Conservation (phyloP, 2,888 invertebrate genomes). For the Papilio gigon region DNA sequence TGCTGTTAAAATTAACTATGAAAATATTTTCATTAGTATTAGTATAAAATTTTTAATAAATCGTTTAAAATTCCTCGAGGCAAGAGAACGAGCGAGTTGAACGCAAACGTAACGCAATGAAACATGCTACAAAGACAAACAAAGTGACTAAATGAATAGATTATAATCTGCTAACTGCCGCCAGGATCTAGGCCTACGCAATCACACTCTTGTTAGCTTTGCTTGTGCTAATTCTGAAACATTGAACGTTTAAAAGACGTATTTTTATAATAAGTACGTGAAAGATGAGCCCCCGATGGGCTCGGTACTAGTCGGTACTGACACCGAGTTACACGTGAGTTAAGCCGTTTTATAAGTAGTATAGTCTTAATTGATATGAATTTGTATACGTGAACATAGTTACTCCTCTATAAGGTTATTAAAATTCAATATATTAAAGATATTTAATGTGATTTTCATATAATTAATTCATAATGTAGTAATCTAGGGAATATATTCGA, state of each 20-base stretch:
- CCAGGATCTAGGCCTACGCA: constrained; percentile 54
- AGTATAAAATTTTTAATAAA: neutral
- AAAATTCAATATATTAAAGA: neutral
- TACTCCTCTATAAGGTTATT: neutral
- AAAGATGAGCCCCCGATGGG: too few relatives aligned
- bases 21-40: neutral
- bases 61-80: constrained; percentile 37
- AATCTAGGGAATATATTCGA: neutral
- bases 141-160: constrained; percentile 54
- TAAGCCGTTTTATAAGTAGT: too few relatives aligned
- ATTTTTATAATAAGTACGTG: too few relatives aligned
- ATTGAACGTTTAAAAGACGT: constrained; percentile 37
- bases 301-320: too few relatives aligned
- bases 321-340: too few relatives aligned
- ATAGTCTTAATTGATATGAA: too few relatives aligned
- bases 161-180: constrained; percentile 60
- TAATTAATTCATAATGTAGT: constrained; percentile 3
- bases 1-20: neutral
- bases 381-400: neutral
- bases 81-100: constrained; percentile 33
- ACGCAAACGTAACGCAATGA: constrained; percentile 46
- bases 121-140: constrained; percentile 53
- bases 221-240: constrained; percentile 47
- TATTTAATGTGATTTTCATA: neutral
- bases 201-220: constrained; percentile 43